phyloP scores from a whole-genome alignment of 2,888 invertebrate genomes.

The Cephus pygmeus region DNA sequence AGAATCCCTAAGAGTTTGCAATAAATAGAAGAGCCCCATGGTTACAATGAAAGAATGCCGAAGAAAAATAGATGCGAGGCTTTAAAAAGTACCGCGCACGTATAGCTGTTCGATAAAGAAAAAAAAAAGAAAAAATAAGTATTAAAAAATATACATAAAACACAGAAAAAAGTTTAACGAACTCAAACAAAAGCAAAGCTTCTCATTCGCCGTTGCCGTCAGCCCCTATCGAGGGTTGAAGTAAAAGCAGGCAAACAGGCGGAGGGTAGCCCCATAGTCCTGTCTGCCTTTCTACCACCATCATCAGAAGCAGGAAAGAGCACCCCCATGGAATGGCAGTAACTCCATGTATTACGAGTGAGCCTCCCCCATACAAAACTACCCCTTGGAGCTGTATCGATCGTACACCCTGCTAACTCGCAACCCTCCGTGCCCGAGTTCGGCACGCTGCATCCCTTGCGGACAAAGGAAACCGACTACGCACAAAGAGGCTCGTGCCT shows the following conservation, averaged over 20 bases:
- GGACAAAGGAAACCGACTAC: conserved; percentile 18
- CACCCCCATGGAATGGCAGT: conserved; percentile 33
- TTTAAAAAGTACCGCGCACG: neutral
- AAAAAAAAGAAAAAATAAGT: neutral
- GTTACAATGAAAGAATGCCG: neutral
- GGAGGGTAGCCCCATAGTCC: neutral
- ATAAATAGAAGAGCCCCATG: neutral
- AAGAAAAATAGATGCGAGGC: neutral
- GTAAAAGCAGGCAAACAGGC: conserved; percentile 2
- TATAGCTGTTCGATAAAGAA: neutral
- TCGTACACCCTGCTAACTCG: conserved; percentile 47
- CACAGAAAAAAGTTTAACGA: conserved; percentile 47
- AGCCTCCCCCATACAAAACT: conserved; percentile 58
- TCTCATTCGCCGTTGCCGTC: neutral
- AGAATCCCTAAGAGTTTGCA: neutral
- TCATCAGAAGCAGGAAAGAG: conserved; percentile 7
- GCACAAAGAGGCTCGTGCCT: conserved; percentile 2
- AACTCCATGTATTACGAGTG: conserved; percentile 54
- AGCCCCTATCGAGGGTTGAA: neutral
- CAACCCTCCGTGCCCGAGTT: conserved; percentile 40
- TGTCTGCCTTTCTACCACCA: neutral
- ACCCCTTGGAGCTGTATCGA: conserved; percentile 60
- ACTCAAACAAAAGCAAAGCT: conserved; percentile 43
- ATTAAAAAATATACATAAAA: neutral
- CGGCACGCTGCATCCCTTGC: conserved; percentile 36